phyloP scores from a whole-genome alignment of 2,888 invertebrate genomes.

The Chalcosyrphus nemorum region DNA sequence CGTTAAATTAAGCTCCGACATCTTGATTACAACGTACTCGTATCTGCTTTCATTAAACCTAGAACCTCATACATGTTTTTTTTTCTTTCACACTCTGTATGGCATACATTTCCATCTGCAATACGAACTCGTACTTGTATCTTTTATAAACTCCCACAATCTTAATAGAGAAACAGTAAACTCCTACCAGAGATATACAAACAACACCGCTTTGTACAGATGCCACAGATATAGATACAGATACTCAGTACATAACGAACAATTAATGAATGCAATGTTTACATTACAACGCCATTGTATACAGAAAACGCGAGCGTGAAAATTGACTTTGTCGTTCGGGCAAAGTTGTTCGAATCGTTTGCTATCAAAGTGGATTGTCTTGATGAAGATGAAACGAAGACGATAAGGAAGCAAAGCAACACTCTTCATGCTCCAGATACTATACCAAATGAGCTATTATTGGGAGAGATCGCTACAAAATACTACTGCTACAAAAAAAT shows the following conservation, averaged over 20 bases:
- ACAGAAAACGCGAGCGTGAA: not conserved
- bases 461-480: not conserved
- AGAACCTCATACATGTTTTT: not conserved
- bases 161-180: slow-evolving; percentile 49
- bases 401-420: not conserved
- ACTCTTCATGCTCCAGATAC: slow-evolving; percentile 32
- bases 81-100: no score
- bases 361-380: not conserved
- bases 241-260: slow-evolving; percentile 8
- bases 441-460: slow-evolving; percentile 27
- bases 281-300: slow-evolving; percentile 22
- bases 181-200: slow-evolving; percentile 17
- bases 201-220: slow-evolving; percentile 5
- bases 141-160: slow-evolving; percentile 8
- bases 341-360: slow-evolving; percentile 12
- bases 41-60: slow-evolving; percentile 61
- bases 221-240: not conserved
- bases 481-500: not conserved
- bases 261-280: slow-evolving; percentile 53
- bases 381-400: slow-evolving; percentile 15
- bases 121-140: not conserved
- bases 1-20: slow-evolving; percentile 63
- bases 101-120: not conserved
- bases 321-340: slow-evolving; percentile 40
- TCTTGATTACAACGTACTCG: slow-evolving; percentile 66